Percentiles rank a stretch among this genome's conserved stretches.
These are phyloP conservation scores for Deroplatys truncata DNA, from an alignment of 2,888 invertebrate genomes.

Conservation along the genomic window DNA sequence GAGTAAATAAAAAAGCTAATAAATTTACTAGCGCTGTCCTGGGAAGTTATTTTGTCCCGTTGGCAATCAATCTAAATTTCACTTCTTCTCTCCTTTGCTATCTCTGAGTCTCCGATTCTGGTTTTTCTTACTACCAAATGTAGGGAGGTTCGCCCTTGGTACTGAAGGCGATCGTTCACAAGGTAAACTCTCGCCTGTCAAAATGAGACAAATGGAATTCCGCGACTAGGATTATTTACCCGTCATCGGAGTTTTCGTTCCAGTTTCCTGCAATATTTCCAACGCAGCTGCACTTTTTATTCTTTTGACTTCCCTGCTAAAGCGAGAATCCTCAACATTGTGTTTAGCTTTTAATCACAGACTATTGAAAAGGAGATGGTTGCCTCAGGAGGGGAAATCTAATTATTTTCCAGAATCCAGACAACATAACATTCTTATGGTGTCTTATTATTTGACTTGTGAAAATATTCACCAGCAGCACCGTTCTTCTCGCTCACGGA, in stretches of 20 bases:
- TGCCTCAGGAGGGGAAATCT: not conserved
- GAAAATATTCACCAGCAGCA: too few species aligned
- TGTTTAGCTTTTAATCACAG: not conserved
- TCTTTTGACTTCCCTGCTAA: not conserved
- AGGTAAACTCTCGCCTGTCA: conserved; percentile 2
- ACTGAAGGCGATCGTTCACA: conserved; percentile 3
- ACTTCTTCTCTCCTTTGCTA: not conserved
- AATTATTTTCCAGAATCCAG: not conserved
- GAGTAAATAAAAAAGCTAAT: conserved; percentile 15
- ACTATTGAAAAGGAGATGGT: not conserved
- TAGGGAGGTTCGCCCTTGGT: not conserved
- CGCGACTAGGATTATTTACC: not conserved
- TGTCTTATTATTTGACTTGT: not conserved
- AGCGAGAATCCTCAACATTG: too few species aligned
- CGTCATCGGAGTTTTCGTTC: not conserved
- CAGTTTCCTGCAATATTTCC: not conserved
- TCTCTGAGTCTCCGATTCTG: not conserved
- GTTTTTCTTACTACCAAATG: conserved; percentile 9
- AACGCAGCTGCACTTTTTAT: not conserved
- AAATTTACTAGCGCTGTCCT: conserved; percentile 25
- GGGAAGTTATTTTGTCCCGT: conserved; percentile 24
- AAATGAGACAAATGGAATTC: conserved; percentile 11
- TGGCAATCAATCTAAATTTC: conserved; percentile 26
- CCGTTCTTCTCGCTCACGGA: not conserved
- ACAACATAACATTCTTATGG: not conserved